A percentile compares a stretch with the other conserved stretches of the same genome.
Evolutionary conservation across 2,797 vertebrate genomes (phyloP).

Genomic region (Chaetophractus vellerosus): DNA sequence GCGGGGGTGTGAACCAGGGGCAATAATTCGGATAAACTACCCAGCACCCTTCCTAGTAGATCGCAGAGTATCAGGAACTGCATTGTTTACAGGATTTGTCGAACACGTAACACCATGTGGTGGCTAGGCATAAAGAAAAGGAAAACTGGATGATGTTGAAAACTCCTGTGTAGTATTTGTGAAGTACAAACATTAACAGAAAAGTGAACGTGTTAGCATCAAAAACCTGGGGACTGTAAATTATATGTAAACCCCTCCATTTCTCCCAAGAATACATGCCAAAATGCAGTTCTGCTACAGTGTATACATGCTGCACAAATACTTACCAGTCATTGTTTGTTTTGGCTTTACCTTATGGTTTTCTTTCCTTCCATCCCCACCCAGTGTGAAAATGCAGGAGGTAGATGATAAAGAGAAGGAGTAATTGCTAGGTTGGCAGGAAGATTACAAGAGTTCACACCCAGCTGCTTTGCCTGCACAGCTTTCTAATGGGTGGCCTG

Average conservation of each 20-base stretch:
- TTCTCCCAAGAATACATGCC: slow-evolving; percentile 37
- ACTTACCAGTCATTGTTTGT: neutral
- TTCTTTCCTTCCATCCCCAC: neutral
- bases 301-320: neutral
- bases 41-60: neutral
- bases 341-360: slow-evolving; percentile 8
- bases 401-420: slow-evolving; percentile 16
- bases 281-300: neutral
- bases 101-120: slow-evolving; percentile 12
- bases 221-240: slow-evolving; percentile 44
- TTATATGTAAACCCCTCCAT: neutral
- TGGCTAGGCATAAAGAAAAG: slow-evolving; percentile 23
- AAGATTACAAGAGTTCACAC: neutral
- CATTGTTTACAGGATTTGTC: slow-evolving; percentile 45
- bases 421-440: neutral
- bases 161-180: slow-evolving; percentile 20
- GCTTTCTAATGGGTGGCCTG: neutral
- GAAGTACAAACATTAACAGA: neutral
- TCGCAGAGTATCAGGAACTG: neutral
- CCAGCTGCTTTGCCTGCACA: neutral
- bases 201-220: neutral
- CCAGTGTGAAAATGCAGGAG: slow-evolving; percentile 39
- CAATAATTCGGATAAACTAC: neutral
- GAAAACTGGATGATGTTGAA: slow-evolving; percentile 9
- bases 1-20: neutral